Percentiles rank a stretch among this genome's conserved stretches.
Evolutionary conservation across 2,888 invertebrate genomes (phyloP).

Genomic region (Tenthredo mesomela): DNA sequence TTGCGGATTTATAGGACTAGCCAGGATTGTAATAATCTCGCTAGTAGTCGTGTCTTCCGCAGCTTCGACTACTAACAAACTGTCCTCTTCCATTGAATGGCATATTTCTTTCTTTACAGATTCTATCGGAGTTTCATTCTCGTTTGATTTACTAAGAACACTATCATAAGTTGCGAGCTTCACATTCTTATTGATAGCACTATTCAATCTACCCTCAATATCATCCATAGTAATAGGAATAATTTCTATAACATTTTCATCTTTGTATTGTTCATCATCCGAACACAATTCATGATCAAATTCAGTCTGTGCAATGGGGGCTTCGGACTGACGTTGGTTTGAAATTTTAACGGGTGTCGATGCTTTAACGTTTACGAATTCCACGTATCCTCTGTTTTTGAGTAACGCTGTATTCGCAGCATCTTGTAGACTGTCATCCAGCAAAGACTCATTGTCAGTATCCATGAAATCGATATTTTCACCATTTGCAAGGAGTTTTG

Average conservation of each 20-base stretch:
- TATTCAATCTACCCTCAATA: slow-evolving; percentile 67
- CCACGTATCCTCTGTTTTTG: slow-evolving; percentile 84
- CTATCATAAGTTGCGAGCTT: slow-evolving; percentile 2
- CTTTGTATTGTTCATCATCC: slow-evolving; percentile 66
- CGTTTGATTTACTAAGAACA: slow-evolving; percentile 57
- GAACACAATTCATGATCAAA: slow-evolving; percentile 70
- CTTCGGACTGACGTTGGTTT: slow-evolving; percentile 57
- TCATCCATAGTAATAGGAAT: slow-evolving; percentile 74
- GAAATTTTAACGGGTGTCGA: slow-evolving; percentile 53
- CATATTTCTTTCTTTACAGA: slow-evolving; percentile 69
- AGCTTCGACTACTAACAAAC: slow-evolving; percentile 80
- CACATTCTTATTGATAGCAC: slow-evolving; percentile 58
- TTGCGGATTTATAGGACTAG: slow-evolving; percentile 78
- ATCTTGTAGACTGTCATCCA: slow-evolving; percentile 82
- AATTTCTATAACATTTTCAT: slow-evolving; percentile 72
- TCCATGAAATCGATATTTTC: slow-evolving; percentile 94
- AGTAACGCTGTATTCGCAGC: slow-evolving; percentile 79
- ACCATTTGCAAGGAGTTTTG: slow-evolving; percentile 78
- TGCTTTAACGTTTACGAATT: slow-evolving; percentile 81
- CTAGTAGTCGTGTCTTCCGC: slow-evolving; percentile 81
- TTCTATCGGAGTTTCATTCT: slow-evolving; percentile 77
- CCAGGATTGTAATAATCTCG: slow-evolving; percentile 80
- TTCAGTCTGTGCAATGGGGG: slow-evolving; percentile 73
- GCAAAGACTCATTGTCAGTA: slow-evolving; percentile 90
- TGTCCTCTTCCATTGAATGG: slow-evolving; percentile 81